phyloP scores from a whole-genome alignment of 1,140 invertebrate species.

The Brachystomella parvula region DNA sequence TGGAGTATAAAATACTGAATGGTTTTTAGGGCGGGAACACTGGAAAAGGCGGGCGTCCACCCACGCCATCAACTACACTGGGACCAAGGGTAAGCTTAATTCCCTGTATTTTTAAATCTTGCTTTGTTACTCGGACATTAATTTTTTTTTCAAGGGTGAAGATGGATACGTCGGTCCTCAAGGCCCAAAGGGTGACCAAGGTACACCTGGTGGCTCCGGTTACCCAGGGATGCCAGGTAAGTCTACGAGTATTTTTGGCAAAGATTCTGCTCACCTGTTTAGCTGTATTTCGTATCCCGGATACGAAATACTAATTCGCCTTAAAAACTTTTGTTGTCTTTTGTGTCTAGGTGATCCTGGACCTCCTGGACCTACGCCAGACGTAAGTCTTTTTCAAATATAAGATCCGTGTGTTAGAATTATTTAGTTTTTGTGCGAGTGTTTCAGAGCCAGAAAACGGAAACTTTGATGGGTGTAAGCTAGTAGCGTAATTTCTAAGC shows the following conservation, averaged over 20 bases:
- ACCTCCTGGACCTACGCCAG: conserved; percentile 61
- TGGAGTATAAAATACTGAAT: background rate
- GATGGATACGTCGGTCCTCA: conserved; percentile 49
- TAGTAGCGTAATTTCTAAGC: background rate
- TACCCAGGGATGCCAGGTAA: conserved; percentile 54
- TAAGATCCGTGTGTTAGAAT: no score
- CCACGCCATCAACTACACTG: conserved; percentile 12
- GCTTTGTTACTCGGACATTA: background rate
- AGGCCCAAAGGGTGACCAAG: conserved; percentile 54
- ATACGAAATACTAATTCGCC: background rate
- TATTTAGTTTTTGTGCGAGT: no score
- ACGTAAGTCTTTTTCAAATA: conserved; percentile 53
- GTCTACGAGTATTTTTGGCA: background rate
- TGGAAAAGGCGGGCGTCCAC: background rate
- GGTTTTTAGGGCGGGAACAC: background rate
- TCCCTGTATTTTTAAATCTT: conserved; percentile 1
- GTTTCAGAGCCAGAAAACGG: background rate
- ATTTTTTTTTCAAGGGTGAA: conserved; percentile 43
- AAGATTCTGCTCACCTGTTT: background rate
- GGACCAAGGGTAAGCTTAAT: conserved; percentile 23
- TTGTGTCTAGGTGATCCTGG: conserved; percentile 55
- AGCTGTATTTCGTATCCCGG: background rate
- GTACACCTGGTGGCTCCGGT: conserved; percentile 55
- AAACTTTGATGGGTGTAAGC: background rate
- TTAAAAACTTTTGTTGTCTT: background rate